phyloP scores from a whole-genome alignment of 2,797 vertebrate genomes.

The Malurus leucopterus region DNA sequence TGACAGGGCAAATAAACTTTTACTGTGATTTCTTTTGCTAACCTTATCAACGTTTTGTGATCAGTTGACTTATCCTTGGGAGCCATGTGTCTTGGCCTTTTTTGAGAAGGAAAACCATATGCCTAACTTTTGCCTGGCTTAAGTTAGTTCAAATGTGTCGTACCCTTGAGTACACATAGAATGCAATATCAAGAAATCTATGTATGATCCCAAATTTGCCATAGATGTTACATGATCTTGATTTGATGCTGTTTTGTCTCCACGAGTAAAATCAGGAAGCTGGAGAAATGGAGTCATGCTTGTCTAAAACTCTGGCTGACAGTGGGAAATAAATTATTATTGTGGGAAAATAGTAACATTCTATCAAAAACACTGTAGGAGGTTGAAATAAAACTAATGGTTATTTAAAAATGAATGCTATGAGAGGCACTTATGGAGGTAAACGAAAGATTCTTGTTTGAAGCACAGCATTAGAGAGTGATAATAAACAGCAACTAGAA shows the following conservation, averaged over 20 bases:
- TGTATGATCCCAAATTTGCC: background rate
- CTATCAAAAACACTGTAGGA: background rate
- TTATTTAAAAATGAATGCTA: constrained; percentile 34
- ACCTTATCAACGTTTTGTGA: background rate
- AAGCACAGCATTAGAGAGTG: background rate
- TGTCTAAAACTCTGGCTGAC: background rate
- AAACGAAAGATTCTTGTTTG: background rate
- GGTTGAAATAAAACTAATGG: constrained; percentile 3
- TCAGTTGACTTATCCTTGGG: background rate
- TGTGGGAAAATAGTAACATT: background rate
- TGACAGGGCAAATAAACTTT: background rate
- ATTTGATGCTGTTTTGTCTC: background rate
- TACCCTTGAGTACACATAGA: background rate
- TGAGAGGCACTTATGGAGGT: background rate
- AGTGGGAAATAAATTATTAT: constrained; percentile 1
- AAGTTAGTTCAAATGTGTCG: background rate
- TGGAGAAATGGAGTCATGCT: background rate
- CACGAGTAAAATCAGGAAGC: background rate
- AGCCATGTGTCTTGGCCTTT: background rate
- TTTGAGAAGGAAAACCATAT: background rate
- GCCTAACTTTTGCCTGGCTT: background rate
- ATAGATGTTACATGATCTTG: background rate
- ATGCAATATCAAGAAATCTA: background rate
- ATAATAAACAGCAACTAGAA: constrained; percentile 2
- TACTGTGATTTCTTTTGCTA: background rate